Base-by-base conservation (phyloP, 1,140 invertebrate genomes). In the Ruditapes philippinarum region DNA sequence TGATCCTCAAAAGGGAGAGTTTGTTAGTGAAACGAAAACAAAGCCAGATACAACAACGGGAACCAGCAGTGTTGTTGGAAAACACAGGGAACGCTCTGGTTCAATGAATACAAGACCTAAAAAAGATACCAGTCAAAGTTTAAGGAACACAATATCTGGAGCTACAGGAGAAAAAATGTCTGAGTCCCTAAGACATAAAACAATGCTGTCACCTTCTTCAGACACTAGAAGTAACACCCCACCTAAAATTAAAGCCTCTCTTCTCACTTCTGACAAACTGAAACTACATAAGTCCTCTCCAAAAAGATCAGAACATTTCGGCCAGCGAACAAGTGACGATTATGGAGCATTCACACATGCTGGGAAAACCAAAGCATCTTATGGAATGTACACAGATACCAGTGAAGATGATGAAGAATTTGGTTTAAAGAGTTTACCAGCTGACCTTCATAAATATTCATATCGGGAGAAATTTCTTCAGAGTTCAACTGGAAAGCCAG, bases 341-440 rank as follows among this genome's bases (percentile, higher is more conserved):
- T 80, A 57, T 40, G 78, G 49, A 12, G 49, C 78, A 17, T 60
- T 38, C 19, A 22, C 42, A 11, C 73, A 25, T n/a, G 17, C 0
- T 22, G 19, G 36, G 42, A 73, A n/a, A n/a, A 31, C 42, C 1
- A 49, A 49, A 51, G 17, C 25, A 14, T 45, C 73, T 0, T 49
- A 42, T 14, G 28, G 22, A 12, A 19, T 31, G 9, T 22, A 76
- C 51, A 42, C 17, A 40, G 68, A 73, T 73, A 45, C 31, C 28
- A 65, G 73, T 40, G 51, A 42, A 22, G 78, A 81, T 25, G 36
- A 86, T 38, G 84, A 79, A 11, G 74, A 78, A 14, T 74, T 31
- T 31, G 84, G 74, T 49, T 5, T 79, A 9, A 22, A 28, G n/a
- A 87, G 84, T 79, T n/a, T 87, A 22, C 84, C 84, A 22, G 84